Conservation (phyloP, 2,888 invertebrate genomes). For the Tenthredo mesomela region DNA sequence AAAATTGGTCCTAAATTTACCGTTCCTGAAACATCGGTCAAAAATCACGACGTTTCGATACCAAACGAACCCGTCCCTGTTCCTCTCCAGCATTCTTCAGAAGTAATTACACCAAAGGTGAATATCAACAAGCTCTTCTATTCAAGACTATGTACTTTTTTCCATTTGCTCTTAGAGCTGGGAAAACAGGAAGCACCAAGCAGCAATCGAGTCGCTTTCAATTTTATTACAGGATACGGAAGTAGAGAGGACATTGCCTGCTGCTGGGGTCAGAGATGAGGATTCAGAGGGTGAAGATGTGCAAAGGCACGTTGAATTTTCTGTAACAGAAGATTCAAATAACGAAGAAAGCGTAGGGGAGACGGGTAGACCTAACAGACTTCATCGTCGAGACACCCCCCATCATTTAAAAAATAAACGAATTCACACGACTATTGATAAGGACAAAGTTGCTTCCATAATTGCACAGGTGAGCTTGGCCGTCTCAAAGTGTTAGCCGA, state of each 20-base stretch:
- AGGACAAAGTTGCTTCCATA: constrained; percentile 87
- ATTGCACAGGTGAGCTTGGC: constrained; percentile 82
- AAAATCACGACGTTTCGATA: constrained; percentile 55
- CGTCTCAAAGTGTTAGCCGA: not conserved
- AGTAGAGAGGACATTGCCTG: constrained; percentile 80
- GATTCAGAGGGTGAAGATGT: constrained; percentile 84
- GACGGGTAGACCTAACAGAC: constrained; percentile 82
- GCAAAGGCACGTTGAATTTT: constrained; percentile 76
- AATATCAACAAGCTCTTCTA: not conserved
- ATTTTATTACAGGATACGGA: constrained; percentile 71
- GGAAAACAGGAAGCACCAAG: constrained; percentile 53
- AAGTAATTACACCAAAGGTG: constrained; percentile 1
- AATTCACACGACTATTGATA: constrained; percentile 85
- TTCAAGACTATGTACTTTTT: not conserved
- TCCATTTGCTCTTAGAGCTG: not conserved
- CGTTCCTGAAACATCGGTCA: constrained; percentile 57
- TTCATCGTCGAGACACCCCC: constrained; percentile 97
- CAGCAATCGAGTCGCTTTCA: not conserved
- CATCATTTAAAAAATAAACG: constrained; percentile 99
- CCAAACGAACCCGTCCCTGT: constrained; percentile 54
- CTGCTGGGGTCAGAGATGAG: constrained; percentile 81
- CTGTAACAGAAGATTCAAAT: constrained; percentile 74
- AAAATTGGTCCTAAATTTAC: constrained; percentile 58
- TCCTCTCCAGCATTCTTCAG: constrained; percentile 49
- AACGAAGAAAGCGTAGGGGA: constrained; percentile 79